Base-by-base conservation (phyloP, 2,797 vertebrate genomes). In the Eulemur albifrons region DNA sequence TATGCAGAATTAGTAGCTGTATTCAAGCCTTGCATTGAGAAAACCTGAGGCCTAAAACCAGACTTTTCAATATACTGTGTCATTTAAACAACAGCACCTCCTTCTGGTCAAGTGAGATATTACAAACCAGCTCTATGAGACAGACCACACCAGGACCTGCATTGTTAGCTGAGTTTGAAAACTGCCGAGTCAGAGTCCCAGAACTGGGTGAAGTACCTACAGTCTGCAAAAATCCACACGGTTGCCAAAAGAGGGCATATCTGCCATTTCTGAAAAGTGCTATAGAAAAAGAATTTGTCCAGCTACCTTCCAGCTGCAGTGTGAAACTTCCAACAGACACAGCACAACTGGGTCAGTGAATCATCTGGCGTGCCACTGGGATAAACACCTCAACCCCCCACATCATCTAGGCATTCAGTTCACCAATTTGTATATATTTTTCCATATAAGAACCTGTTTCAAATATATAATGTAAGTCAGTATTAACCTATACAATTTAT, bases 131-230 rank as follows among this genome's bases (percentile, higher is more conserved):
- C 65, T 90, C 82, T 18, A 10, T 4, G 23, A 40, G 9, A 59
- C 48, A 4, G n/a, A 27, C 30, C 30, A 21, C 32, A 0, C 32
- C 5, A 21, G 45, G 73, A 18, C 48, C 65, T 5, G 8, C 13
- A 67, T 0, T 27, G 4, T 0, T 13, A 45, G 30, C 69, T 30
- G 3, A 6, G 21, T 38, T 23, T 23, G 21, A 40, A 35, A 43
- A n/a, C 30, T 1, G 21, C 45, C 2, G 0, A 50, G 23, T 50
- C 67, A 23, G 40, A n/a, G 9, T 8, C 50, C 48, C 4, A 48
- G 8, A 35, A 69, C 27, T 9, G 8, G 1, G 4, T 1, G 4
- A 61, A 23, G 4, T 4, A 11, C 11, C 15, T 8, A 15, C 0
- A 0, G 21, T 13, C 76, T 40, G 38, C 13, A 54, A 32, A 45